phyloP scores from a whole-genome alignment of 2,113 vertebrate genomes.

The Calyptomena viridis region DNA sequence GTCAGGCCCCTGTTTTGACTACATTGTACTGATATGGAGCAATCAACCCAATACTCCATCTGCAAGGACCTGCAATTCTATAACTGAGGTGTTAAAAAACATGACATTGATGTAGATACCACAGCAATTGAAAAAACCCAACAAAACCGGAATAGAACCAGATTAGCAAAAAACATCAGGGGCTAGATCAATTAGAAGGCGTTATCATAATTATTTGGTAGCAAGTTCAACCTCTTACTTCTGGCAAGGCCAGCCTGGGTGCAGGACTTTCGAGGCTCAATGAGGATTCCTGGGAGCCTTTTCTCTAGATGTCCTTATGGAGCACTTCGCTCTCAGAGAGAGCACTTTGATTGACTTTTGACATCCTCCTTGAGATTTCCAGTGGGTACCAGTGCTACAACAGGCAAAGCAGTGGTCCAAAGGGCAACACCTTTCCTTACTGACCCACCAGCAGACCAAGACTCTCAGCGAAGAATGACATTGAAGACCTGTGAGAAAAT shows the following conservation, averaged over 20 bases:
- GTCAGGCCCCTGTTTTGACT: background rate
- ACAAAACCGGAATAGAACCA: background rate
- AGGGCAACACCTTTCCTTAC: background rate
- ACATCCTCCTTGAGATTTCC: background rate
- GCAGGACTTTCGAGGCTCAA: background rate
- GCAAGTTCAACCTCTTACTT: background rate
- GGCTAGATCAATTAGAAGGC: background rate
- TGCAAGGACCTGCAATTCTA: background rate
- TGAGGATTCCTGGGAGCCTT: background rate
- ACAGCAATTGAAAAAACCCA: background rate
- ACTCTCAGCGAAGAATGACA: background rate
- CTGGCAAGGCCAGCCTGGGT: background rate
- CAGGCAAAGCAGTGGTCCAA: background rate
- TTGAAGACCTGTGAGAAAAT: background rate
- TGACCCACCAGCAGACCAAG: background rate
- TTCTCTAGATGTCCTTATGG: background rate
- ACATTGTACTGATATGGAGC: background rate
- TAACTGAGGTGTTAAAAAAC: background rate
- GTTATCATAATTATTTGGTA: background rate
- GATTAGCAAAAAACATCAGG: background rate
- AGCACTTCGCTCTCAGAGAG: background rate
- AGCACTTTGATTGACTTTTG: background rate
- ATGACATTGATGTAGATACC: background rate
- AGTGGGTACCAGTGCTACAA: background rate
- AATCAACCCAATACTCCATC: background rate